Conservation (phyloP, 1,140 invertebrate species). For the Aphelenchoides fujianensis region DNA sequence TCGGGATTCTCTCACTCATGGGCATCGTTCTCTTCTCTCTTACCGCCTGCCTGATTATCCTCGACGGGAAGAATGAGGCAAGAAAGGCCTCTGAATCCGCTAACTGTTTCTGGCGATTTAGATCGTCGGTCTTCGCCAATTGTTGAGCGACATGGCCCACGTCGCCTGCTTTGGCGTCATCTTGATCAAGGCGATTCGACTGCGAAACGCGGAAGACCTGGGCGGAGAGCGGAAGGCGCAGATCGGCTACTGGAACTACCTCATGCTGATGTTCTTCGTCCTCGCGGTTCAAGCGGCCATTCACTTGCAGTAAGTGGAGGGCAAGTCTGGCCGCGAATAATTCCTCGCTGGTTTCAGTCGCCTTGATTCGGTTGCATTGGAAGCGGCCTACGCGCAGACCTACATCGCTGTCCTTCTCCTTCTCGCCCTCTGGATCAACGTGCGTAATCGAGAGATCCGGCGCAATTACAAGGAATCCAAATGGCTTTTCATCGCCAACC, state of each 20-base stretch:
- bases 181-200: conserved; percentile 57
- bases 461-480: conserved; percentile 62
- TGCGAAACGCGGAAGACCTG: conserved; percentile 56
- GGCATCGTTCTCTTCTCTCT: conserved; percentile 64
- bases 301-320: conserved; percentile 39
- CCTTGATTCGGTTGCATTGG: conserved; percentile 6
- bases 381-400: conserved; percentile 34
- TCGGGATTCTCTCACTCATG: conserved; percentile 64
- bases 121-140: conserved; percentile 49
- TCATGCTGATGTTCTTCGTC: conserved; percentile 60
- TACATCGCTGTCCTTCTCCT: conserved; percentile 58
- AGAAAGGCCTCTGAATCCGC: too few species aligned
- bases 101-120: too few species aligned
- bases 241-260: conserved; percentile 60
- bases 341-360: conserved; percentile 21
- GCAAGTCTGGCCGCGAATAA: conserved; percentile 4
- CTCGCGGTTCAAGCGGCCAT: conserved; percentile 57
- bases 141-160: conserved; percentile 49
- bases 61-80: conserved; percentile 58
- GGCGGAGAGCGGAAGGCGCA: conserved; percentile 37
- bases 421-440: conserved; percentile 55
- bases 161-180: conserved; percentile 59
- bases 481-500: conserved; percentile 54
- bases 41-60: conserved; percentile 64
- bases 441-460: conserved; percentile 56